Evolutionary conservation across 2,888 invertebrate genomes (phyloP).

Genomic region (Monoplex corrugatus): DNA sequence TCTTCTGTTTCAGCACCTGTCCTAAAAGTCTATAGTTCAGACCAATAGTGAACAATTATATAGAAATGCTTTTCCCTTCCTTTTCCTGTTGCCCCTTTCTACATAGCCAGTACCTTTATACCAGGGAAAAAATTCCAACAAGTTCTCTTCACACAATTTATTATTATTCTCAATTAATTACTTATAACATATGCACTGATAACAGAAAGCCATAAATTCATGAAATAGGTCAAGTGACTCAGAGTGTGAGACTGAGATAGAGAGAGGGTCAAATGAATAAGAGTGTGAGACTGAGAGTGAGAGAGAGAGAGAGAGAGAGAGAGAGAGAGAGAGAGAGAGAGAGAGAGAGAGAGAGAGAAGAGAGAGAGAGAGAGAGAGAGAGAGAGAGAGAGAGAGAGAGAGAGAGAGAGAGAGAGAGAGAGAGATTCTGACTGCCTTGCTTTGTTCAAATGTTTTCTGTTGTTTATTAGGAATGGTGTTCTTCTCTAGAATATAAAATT

Average conservation of each 20-base stretch:
- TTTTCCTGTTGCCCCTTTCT: too few relatives aligned
- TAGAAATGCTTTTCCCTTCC: too few relatives aligned
- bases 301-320: conserved; percentile 14
- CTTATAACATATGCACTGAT: background rate
- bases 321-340: background rate
- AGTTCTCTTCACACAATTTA: too few relatives aligned
- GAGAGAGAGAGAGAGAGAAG: background rate
- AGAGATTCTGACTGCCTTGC: too few relatives aligned
- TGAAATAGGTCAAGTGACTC: background rate
- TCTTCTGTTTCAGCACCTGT: too few relatives aligned
- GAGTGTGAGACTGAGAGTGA: conserved; percentile 22
- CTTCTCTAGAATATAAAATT: background rate
- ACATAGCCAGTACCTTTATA: too few relatives aligned
- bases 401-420: background rate
- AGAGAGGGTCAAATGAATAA: background rate
- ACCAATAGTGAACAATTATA: background rate
- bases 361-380: background rate
- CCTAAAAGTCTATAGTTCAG: background rate
- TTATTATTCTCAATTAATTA: background rate
- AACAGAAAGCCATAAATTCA: background rate
- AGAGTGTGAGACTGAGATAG: background rate
- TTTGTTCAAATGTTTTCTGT: background rate
- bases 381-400: background rate
- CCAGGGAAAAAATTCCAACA: too few relatives aligned
- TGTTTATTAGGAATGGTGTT: background rate